phyloP scores from a whole-genome alignment of 2,888 invertebrate genomes.

The Ichneumoninae sp. region DNA sequence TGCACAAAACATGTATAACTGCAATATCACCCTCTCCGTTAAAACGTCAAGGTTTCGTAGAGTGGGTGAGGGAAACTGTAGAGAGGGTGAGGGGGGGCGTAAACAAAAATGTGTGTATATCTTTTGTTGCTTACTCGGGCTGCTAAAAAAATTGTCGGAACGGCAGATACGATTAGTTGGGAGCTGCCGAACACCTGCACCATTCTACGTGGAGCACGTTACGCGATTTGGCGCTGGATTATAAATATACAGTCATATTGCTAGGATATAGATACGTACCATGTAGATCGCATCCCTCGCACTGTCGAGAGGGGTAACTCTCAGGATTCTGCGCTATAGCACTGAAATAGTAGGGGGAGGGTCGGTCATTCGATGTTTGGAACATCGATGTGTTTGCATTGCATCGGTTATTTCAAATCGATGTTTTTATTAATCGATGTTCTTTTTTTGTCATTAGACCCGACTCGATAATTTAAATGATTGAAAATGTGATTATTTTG shows the following conservation, averaged over 20 bases:
- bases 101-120: background rate
- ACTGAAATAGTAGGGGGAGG: background rate
- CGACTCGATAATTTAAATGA: background rate
- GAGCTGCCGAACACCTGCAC: slow-evolving; percentile 72
- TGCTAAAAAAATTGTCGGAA: slow-evolving; percentile 72
- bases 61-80: background rate
- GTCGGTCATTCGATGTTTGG: background rate
- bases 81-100: background rate
- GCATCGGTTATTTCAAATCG: background rate
- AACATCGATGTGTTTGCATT: background rate
- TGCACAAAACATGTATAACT: slow-evolving; percentile 27
- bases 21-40: background rate
- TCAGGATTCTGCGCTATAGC: slow-evolving; percentile 41
- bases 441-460: background rate
- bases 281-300: slow-evolving; percentile 15
- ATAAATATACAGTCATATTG: slow-evolving; percentile 4
- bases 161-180: slow-evolving; percentile 69
- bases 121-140: slow-evolving; percentile 72
- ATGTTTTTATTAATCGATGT: background rate
- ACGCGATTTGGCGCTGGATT: slow-evolving; percentile 58
- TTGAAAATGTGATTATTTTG: background rate
- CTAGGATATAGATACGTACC: slow-evolving; percentile 13
- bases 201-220: slow-evolving; percentile 68
- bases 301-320: slow-evolving; percentile 11
- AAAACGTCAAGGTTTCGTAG: slow-evolving; percentile 20